Conservation (phyloP, 37 sponge, comb jelly and placozoan species). For the Halichondria panicea region DNA sequence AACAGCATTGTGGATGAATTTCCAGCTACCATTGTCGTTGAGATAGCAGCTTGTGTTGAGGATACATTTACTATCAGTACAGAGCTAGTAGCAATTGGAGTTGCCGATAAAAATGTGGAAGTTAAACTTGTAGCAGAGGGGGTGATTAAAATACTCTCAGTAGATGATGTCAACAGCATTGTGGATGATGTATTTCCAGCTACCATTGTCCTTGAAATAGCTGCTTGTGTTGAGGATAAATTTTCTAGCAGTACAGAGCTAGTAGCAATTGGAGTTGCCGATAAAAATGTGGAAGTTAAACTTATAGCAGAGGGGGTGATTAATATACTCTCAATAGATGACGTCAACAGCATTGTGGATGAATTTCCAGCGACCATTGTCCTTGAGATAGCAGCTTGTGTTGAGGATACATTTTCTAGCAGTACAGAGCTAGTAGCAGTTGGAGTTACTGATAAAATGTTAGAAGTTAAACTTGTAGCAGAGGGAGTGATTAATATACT, state of each 20-base stretch:
- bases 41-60: not conserved
- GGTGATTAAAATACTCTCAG: not conserved
- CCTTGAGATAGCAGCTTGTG: not conserved
- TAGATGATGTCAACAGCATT: not conserved
- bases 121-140: not conserved
- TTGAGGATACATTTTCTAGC: too few relatives aligned
- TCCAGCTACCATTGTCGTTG: not conserved
- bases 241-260: too few relatives aligned
- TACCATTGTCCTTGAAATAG: not conserved
- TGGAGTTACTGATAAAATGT: not conserved
- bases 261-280: not conserved
- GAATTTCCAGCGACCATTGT: not conserved
- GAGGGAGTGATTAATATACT: not conserved
- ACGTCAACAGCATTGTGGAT: not conserved
- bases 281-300: not conserved
- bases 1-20: not conserved
- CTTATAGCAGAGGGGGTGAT: not conserved
- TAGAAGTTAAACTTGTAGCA: not conserved
- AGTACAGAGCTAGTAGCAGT: too few relatives aligned
- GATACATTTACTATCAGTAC: too few relatives aligned
- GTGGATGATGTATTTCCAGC: not conserved
- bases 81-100: not conserved
- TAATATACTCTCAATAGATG: not conserved
- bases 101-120: not conserved
- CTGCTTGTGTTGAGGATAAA: not conserved